Base-by-base conservation (phyloP, 23 tunicate genomes). In the Trididemnum clinides region DNA sequence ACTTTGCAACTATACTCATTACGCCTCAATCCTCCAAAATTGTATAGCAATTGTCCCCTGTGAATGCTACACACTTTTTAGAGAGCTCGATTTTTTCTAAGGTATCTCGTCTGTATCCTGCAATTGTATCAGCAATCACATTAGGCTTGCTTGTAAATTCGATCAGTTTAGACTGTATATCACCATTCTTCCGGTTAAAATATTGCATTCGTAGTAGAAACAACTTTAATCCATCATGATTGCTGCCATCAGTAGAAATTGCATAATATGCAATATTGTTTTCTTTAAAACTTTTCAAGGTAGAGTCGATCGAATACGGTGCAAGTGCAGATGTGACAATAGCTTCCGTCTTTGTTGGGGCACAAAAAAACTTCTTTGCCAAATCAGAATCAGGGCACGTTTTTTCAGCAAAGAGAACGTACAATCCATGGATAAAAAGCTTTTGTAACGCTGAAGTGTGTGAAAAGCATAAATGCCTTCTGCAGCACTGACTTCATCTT, bases 251-350 rank as follows among this genome's bases (percentile, higher is more conserved):
- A 54, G 84, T 79, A 25, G 72, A 72, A 79, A 79, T 26, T 57
- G 72, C 72, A 79, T 34, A 79, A 79, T 79, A 79, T 57, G 36
- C 72, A 39, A 21, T 79, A 79, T 79, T 34, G 29, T 79, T 79
- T 79, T 79, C 84, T 79, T 79, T 26, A 79, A 79, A 79, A 79
- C 75, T 79, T 79, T 79, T 79, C 62, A 76, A 39, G 69, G 69
- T 69, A 76, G 82, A n/a, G 29, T 79, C 84, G 12, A 79, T 79
- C 34, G 84, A 57, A 79, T 79, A 79, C 35, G 66, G 82, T 39
- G 82, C 82, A 76, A 76, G 71, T 39, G 39, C 77, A 30, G 5
- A 12, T 15, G 58, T 74, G 15, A 74, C 58, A 74, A 37, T 6
- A 15, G 28, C 3, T 70, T 28, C 38, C 21, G 77, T 70, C 77